A percentile compares a stretch with the other conserved stretches of the same genome.
These are phyloP conservation scores for Pseudoips prasinana DNA, from an alignment of 2,888 invertebrate genomes.

Conservation along the genomic window DNA sequence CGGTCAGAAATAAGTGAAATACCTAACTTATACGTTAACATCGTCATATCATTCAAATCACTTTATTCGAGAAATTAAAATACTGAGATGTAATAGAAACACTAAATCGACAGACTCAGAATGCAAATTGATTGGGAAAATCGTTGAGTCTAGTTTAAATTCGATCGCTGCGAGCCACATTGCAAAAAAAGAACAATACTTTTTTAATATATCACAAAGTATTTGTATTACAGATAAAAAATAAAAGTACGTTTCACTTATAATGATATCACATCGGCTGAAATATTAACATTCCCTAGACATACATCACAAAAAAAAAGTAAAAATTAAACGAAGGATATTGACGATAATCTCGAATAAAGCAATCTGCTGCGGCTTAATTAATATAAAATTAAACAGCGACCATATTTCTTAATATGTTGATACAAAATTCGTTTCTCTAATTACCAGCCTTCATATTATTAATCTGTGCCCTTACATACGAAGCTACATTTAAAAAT, in stretches of 20 bases:
- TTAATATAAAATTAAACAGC: slow-evolving; percentile 26
- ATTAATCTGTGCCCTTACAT: slow-evolving; percentile 25
- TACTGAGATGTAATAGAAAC: slow-evolving; percentile 28
- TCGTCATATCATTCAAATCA: slow-evolving; percentile 33
- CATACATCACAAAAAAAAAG: slow-evolving; percentile 8
- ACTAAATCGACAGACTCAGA: too few species aligned
- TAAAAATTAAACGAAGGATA: slow-evolving; percentile 18
- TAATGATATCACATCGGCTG: too few species aligned
- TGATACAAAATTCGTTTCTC: slow-evolving; percentile 32
- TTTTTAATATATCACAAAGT: too few species aligned
- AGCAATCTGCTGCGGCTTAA: slow-evolving; percentile 24
- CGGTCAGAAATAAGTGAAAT: slow-evolving; percentile 50
- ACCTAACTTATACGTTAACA: slow-evolving; percentile 33
- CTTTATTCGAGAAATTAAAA: slow-evolving; percentile 30
- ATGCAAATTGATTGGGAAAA: too few species aligned
- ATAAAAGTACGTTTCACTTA: too few species aligned
- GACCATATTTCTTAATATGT: slow-evolving; percentile 22
- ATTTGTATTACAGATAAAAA: too few species aligned
- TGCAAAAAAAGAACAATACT: too few species aligned
- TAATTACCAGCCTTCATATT: slow-evolving; percentile 31
- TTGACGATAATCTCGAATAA: slow-evolving; percentile 19
- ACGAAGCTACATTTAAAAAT: slow-evolving; percentile 22
- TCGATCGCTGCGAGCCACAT: too few species aligned
- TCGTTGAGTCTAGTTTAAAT: too few species aligned
- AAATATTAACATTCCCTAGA: too few species aligned